A percentile compares a stretch with the other conserved stretches of the same genome.
Conservation (phyloP, 2,113 vertebrate species). For the Mionectes macconnelli region DNA sequence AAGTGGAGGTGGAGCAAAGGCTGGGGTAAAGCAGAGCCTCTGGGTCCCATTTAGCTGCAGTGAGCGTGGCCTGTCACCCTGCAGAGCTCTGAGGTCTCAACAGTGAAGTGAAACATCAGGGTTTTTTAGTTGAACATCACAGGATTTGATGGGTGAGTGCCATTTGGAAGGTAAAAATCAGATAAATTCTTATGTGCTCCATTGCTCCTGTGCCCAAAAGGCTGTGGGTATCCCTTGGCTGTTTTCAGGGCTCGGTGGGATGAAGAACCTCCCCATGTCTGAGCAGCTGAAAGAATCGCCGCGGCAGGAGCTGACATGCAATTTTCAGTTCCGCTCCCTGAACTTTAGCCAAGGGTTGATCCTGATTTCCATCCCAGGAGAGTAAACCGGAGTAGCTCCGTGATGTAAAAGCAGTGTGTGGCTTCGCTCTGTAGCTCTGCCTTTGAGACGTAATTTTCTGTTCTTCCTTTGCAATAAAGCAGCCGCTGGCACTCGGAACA, state of each 20-base stretch:
- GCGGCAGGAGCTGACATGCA: background rate
- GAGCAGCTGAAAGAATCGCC: background rate
- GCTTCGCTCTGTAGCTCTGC: background rate
- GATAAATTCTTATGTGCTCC: background rate
- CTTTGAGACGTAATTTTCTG: background rate
- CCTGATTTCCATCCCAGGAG: background rate
- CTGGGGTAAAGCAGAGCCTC: background rate
- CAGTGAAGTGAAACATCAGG: background rate
- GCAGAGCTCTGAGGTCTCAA: background rate
- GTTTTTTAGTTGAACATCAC: background rate
- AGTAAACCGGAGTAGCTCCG: background rate
- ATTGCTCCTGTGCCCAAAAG: background rate
- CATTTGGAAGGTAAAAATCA: background rate
- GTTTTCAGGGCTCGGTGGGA: background rate
- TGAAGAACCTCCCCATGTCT: background rate
- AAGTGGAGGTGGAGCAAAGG: background rate
- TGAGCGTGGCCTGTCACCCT: background rate
- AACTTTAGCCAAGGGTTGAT: background rate
- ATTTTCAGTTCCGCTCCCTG: background rate
- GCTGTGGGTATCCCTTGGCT: accelerated
- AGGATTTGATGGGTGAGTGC: background rate
- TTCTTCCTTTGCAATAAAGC: background rate
- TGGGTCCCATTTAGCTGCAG: background rate
- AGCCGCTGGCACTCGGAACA: background rate
- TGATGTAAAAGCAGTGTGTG: background rate